These are phyloP conservation scores for Gavialis gangeticus DNA, from an alignment of 2,113 vertebrate genomes.

Conservation along the genomic window DNA sequence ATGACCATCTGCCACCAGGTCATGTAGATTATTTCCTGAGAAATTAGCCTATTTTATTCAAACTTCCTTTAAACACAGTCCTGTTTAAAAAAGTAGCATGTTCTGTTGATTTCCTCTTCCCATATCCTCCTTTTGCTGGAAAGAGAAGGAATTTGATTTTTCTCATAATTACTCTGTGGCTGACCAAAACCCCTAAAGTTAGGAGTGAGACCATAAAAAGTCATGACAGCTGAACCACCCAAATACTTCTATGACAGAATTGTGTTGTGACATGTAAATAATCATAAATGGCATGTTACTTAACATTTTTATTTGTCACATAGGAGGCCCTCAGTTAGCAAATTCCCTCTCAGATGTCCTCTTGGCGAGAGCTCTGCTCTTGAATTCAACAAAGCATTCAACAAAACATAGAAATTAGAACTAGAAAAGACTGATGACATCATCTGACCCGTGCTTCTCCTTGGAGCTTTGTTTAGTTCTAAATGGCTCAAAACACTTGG, in stretches of 20 bases:
- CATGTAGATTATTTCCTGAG: not conserved
- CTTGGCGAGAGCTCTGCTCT: not conserved
- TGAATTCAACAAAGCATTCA: slow-evolving; percentile 42
- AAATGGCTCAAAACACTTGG: slow-evolving; percentile 40
- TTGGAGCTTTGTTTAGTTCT: slow-evolving; percentile 51
- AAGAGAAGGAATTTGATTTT: not conserved
- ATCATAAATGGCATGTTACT: slow-evolving; percentile 13
- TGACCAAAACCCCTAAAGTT: not conserved
- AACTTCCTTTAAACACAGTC: not conserved
- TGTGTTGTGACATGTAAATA: not conserved
- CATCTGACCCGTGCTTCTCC: not conserved
- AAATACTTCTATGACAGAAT: not conserved
- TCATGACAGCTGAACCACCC: not conserved
- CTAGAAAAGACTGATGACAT: slow-evolving; percentile 21
- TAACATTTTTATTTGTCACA: slow-evolving; percentile 45
- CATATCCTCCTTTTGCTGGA: not conserved
- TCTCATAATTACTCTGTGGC: not conserved
- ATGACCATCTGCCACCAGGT: not conserved
- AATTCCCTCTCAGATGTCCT: not conserved
- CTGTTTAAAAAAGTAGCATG: not conserved
- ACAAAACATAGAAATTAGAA: slow-evolving; percentile 29
- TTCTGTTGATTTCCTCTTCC: not conserved
- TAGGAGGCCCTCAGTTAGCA: not conserved
- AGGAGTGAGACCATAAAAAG: slow-evolving; percentile 8
- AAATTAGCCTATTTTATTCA: not conserved